Base-by-base conservation (phyloP, 2,888 invertebrate genomes). In the Seira ritae region DNA sequence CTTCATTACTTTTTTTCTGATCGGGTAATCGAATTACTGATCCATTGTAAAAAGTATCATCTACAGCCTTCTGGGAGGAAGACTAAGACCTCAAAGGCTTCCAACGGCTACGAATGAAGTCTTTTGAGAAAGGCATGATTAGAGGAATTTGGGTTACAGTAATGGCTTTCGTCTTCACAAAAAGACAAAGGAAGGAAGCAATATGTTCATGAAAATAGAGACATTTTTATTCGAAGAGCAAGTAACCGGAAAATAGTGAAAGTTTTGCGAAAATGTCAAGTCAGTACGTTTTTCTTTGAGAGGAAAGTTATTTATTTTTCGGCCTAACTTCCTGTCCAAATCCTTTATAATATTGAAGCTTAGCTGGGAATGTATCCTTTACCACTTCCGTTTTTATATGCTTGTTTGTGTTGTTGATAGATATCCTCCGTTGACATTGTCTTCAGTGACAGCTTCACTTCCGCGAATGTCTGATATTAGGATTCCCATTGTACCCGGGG, bases 351-450 rank as follows among this genome's bases (percentile, higher is more conserved):
- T n/a, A n/a, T n/a, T n/a, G n/a, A n/a, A n/a, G n/a, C n/a, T n/a
- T n/a, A n/a, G n/a, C n/a, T n/a, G n/a, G n/a, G n/a, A n/a, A n/a
- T n/a, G n/a, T n/a, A n/a, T n/a, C n/a, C n/a, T n/a, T n/a, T n/a
- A n/a, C n/a, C 46, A 10, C 46, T 46, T 46, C 10, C 12, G n/a
- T n/a, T n/a, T n/a, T n/a, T n/a, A n/a, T n/a, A n/a, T n/a, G n/a
- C n/a, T 42, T 70, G 4, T 42, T 69, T 4, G 22, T 23, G 4
- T 20, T 66, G n/a, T 68, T n/a, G 24, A n/a, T 66, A 76, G 76
- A 31, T 76, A 68, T 68, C 68, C 70, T 12, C 71, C 78, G 55
- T 31, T 78, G 71, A 71, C 71, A 23, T 71, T 78, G n/a, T 66
- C 71, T 20, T 71, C 78, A 0, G 17, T 78, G 55, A 71, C 71